phyloP scores from a whole-genome alignment of 2,888 invertebrate genomes.

The Caenorhabditis becei region DNA sequence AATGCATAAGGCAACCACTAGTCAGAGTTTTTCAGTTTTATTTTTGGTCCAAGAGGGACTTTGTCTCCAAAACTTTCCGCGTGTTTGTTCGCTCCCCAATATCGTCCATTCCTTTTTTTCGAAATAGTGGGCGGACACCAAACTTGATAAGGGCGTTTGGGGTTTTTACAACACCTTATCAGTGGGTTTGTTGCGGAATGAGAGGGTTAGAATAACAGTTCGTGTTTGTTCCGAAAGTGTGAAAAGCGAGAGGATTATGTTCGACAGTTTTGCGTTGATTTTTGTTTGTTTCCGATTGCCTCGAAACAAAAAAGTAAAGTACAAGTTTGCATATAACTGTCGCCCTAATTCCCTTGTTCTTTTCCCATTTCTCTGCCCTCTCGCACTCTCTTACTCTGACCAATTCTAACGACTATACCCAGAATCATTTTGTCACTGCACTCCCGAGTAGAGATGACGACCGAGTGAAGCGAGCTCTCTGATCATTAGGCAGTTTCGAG shows the following conservation, averaged over 20 bases:
- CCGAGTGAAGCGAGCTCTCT: constrained; percentile 19
- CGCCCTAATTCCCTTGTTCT: neutral
- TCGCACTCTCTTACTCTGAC: neutral
- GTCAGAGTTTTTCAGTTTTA: neutral
- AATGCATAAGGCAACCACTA: neutral
- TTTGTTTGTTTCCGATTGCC: constrained; percentile 1
- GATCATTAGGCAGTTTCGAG: constrained; percentile 57
- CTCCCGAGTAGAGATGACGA: neutral
- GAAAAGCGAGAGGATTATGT: constrained; percentile 55
- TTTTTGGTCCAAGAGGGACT: neutral
- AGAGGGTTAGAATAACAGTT: constrained; percentile 59
- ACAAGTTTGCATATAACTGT: neutral
- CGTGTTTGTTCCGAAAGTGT: constrained; percentile 37
- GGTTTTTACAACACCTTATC: constrained; percentile 44
- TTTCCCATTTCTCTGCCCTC: neutral
- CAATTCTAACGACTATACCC: neutral
- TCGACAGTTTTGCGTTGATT: constrained; percentile 2
- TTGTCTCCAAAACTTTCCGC: neutral
- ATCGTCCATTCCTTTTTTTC: neutral
- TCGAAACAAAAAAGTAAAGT: neutral
- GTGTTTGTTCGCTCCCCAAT: neutral
- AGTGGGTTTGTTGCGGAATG: constrained; percentile 44
- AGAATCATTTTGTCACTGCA: neutral
- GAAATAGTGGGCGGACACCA: constrained; percentile 27
- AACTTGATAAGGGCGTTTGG: constrained; percentile 13